Evolutionary conservation across 2,888 invertebrate species (phyloP).

Genomic region (Heliconius sara): DNA sequence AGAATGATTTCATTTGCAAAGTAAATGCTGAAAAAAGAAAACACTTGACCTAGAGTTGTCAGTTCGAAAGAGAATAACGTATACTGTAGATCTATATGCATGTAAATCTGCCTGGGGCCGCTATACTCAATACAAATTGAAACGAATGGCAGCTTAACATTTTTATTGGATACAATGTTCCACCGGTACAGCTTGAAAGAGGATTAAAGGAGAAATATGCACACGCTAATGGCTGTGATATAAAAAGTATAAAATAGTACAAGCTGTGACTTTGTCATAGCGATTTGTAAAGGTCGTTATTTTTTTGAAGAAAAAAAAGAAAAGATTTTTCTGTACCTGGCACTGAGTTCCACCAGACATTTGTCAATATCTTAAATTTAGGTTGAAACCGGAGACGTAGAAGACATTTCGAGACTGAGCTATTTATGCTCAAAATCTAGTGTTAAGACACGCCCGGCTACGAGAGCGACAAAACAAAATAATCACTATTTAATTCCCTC

Average conservation of each 20-base stretch:
- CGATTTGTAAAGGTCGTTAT: background rate
- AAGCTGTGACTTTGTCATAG: background rate
- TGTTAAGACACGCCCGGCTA: background rate
- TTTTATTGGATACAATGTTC: conserved; percentile 68
- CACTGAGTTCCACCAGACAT: too few species aligned
- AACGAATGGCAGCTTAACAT: conserved; percentile 71
- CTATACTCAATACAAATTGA: conserved; percentile 73
- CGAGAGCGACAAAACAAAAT: background rate
- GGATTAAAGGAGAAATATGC: conserved; percentile 47
- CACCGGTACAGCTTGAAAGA: conserved; percentile 41
- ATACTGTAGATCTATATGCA: conserved; percentile 73
- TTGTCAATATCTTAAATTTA: background rate
- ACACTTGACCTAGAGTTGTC: conserved; percentile 45
- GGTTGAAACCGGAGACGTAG: background rate
- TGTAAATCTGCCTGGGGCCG: conserved; percentile 71
- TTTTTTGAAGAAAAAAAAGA: too few species aligned
- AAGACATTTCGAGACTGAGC: too few species aligned
- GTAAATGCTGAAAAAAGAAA: conserved; percentile 44
- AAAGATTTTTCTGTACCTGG: too few species aligned
- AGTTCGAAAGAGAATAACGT: conserved; percentile 60
- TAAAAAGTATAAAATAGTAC: background rate
- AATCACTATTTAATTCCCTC: background rate
- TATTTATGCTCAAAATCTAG: too few species aligned
- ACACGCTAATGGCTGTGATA: conserved; percentile 27
- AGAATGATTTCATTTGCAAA: conserved; percentile 17